phyloP scores from a whole-genome alignment of 1,140 invertebrate species.

The Pantala flavescens region DNA sequence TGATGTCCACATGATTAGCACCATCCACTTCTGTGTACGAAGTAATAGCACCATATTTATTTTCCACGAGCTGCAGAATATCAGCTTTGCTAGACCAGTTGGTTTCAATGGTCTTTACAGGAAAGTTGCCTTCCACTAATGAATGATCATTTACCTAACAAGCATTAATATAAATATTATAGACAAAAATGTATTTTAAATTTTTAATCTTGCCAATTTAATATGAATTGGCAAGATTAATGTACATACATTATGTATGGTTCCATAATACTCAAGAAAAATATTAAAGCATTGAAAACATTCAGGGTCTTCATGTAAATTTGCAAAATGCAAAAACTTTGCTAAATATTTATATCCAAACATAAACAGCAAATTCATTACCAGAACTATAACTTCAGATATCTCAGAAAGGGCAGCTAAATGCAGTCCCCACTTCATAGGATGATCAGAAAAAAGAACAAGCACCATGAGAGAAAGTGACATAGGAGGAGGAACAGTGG shows the following conservation, averaged over 20 bases:
- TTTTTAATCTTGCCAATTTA: too few species aligned
- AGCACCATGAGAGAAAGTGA: constrained; percentile 11
- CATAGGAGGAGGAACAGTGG: background rate
- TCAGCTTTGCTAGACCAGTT: constrained; percentile 17
- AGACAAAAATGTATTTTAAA: background rate
- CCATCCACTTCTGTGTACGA: constrained; percentile 18
- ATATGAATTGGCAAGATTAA: too few species aligned
- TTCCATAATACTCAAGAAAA: too few species aligned
- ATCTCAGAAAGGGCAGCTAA: background rate
- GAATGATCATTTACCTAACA: constrained; percentile 16
- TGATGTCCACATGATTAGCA: constrained; percentile 17
- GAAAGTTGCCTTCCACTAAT: constrained; percentile 16
- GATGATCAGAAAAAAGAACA: constrained; percentile 15
- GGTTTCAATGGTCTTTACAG: background rate
- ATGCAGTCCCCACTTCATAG: constrained; percentile 16
- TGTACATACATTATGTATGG: too few species aligned
- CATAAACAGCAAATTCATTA: background rate
- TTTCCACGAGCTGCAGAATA: background rate
- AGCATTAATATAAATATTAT: background rate
- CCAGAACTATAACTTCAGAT: constrained; percentile 13
- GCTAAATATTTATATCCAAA: too few species aligned
- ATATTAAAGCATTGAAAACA: too few species aligned
- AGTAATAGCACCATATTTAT: background rate
- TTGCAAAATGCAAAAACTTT: too few species aligned
- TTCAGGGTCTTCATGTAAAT: too few species aligned